Evolutionary conservation across 2,113 vertebrate genomes (phyloP), one percentile per base, ranked within the genome.

Genomic region (Perognathus longimembris): DNA sequence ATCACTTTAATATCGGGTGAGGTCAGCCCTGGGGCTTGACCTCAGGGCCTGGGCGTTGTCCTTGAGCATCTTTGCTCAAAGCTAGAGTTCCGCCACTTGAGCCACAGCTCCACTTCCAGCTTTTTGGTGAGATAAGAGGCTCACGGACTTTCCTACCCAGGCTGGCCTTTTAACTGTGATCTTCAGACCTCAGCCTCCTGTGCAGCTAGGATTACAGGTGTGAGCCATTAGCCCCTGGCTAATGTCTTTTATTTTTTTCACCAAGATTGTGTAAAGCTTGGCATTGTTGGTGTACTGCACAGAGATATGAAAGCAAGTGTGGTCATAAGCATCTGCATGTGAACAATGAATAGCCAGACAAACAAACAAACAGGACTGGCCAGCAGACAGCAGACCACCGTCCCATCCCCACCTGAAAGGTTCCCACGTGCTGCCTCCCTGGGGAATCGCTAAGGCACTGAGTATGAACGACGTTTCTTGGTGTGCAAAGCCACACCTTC

Each of bases 401-500:
- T 71, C 64, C 69, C 76, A 75, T 3, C 20, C 36, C 28, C 36
- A 88, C 30, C 59, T 75, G 61, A 94, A 80, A 67, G 54, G 57
- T n/a, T 30, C 88, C 93, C 63, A 70, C 54, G 85, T 28, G 40
- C 66, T 34, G 26, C 73, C n/a, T 79, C 63, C 84, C 50, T 63
- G 7, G 15, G 81, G 80, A 91, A 81, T 73, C 20, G 87, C n/a
- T 92, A 90, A 88, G 88, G 54, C 45, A 7, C 70, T 54, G 20
- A 71, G 67, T 81, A 66, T 89, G 93, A 91, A 40, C 64, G 63
- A 8, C 81, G 67, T 89, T 95, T 89, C 89, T 95, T 54, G 84
- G 87, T 14, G 1, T 81, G 85, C 79, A 93, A 74, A 89, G 73
- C 86, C 92, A 92, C 92, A 87, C 96, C 94, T 64, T 93, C 88